Evolutionary conservation across 2,113 vertebrate genomes (phyloP).

Genomic region (Mionectes macconnelli): DNA sequence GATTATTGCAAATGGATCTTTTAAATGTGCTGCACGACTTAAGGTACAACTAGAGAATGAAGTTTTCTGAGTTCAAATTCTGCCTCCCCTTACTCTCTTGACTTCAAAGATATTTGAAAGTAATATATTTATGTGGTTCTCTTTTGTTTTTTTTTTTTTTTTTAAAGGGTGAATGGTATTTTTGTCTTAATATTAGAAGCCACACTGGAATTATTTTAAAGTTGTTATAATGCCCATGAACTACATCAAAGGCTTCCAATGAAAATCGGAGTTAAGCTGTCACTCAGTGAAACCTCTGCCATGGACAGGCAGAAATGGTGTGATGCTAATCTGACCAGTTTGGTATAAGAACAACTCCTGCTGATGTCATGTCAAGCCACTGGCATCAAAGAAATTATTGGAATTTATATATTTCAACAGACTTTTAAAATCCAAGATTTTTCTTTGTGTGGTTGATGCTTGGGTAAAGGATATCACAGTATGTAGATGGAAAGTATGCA

Average conservation of each 20-base stretch:
- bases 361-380: neutral
- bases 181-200: slow-evolving; percentile 21
- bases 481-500: neutral
- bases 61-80: slow-evolving; percentile 39
- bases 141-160: neutral
- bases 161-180: slow-evolving; percentile 46
- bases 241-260: slow-evolving; percentile 7
- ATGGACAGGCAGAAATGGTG: neutral
- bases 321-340: neutral
- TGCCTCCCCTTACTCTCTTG: slow-evolving; percentile 27
- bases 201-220: neutral
- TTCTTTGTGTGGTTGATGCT: neutral
- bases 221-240: slow-evolving; percentile 26
- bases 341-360: neutral
- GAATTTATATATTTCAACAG: neutral
- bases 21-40: slow-evolving; percentile 58
- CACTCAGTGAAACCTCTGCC: neutral
- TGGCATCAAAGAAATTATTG: neutral
- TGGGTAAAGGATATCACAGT: neutral
- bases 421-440: neutral
- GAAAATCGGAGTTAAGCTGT: slow-evolving; percentile 6
- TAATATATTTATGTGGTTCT: slow-evolving; percentile 2
- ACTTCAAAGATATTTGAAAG: slow-evolving; percentile 57
- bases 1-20: slow-evolving; percentile 61
- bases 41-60: slow-evolving; percentile 36